Conservation (phyloP, 2,888 invertebrate genomes). For the Patella depressa region DNA sequence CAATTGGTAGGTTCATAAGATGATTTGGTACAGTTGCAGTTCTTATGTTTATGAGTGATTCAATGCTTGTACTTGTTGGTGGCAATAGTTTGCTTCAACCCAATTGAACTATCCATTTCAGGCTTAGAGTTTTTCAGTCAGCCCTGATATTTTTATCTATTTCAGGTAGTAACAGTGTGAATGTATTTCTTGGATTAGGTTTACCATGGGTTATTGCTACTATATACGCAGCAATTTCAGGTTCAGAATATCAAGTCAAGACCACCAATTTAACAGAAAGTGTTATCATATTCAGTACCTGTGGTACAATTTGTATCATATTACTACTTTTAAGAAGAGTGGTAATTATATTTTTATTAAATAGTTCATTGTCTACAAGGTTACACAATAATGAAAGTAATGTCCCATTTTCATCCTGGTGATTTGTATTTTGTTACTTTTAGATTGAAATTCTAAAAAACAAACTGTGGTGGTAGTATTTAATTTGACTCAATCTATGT, state of each 20-base stretch:
- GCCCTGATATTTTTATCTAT: constrained; percentile 1
- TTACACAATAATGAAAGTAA: not conserved
- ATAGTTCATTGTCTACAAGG: not conserved
- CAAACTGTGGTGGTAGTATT: no score
- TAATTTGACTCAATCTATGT: no score
- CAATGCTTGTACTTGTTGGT: no score
- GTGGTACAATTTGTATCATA: constrained; percentile 58
- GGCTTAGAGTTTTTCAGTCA: no score
- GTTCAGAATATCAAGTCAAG: constrained; percentile 50
- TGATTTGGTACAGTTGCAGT: no score
- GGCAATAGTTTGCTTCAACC: no score
- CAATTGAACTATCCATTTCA: no score
- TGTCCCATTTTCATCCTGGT: not conserved
- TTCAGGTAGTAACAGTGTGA: constrained; percentile 69
- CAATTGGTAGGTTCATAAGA: no score
- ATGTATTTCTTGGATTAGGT: constrained; percentile 69
- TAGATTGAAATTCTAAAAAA: no score
- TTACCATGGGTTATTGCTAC: constrained; percentile 68
- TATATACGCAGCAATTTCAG: constrained; percentile 54
- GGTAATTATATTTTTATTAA: constrained; percentile 44
- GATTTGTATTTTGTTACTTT: not conserved
- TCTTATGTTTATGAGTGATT: not conserved
- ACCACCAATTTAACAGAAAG: constrained; percentile 61
- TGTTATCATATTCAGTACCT: constrained; percentile 61
- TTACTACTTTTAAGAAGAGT: constrained; percentile 59